These are phyloP conservation scores for Tetraodon nigroviridis DNA, from an alignment of 2,113 vertebrate genomes.

Conservation along the genomic window DNA sequence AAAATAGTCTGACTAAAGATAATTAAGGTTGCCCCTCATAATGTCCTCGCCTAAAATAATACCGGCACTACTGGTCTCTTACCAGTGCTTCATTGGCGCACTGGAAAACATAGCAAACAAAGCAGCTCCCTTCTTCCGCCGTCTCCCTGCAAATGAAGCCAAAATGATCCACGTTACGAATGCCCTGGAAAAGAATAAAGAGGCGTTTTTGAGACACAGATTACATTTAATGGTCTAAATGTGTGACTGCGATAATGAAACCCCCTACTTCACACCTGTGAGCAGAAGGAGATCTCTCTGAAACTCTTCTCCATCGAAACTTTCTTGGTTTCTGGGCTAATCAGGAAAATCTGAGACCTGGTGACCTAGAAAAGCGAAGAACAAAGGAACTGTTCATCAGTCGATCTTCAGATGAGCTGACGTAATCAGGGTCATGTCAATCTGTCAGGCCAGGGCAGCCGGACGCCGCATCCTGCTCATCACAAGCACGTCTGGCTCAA, in stretches of 20 bases:
- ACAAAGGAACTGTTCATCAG: not conserved
- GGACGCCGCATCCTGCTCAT: conserved; percentile 22
- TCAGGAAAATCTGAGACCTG: conserved; percentile 92
- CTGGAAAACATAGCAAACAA: conserved; percentile 96
- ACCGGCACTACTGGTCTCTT: conserved; percentile 50
- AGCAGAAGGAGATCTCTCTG: conserved; percentile 98
- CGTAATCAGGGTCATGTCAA: conserved; percentile 26
- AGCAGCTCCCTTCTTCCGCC: conserved; percentile 83
- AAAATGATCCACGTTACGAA: conserved; percentile 95
- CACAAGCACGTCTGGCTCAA: conserved; percentile 7
- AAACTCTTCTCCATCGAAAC: conserved; percentile 95
- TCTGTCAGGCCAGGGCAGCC: conserved; percentile 12
- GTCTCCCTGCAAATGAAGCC: conserved; percentile 97
- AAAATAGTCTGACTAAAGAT: no score
- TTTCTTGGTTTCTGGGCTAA: conserved; percentile 98
- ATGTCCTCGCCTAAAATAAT: no score
- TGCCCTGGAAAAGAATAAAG: conserved; percentile 78
- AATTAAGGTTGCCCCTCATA: no score
- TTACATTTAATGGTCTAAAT: no score
- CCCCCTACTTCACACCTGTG: conserved; percentile 79
- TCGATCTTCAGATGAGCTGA: conserved; percentile 9
- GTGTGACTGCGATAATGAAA: not conserved
- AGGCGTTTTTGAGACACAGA: not conserved
- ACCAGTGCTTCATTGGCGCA: conserved; percentile 94
- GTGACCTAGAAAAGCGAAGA: conserved; percentile 81